Conservation (phyloP, 2,888 invertebrate genomes). For the Drosophila fungiperda region DNA sequence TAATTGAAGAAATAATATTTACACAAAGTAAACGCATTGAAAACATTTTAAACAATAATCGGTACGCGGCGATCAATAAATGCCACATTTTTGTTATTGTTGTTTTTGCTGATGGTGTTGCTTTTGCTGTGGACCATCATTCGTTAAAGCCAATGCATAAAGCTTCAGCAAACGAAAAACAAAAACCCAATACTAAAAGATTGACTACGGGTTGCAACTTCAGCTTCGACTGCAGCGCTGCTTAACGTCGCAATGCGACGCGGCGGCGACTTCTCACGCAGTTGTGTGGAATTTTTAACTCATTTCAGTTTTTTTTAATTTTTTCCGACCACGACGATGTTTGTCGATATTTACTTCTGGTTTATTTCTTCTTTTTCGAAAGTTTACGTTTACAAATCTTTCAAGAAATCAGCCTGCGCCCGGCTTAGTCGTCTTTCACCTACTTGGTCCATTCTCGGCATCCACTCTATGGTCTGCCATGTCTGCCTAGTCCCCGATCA, state of each 20-base stretch:
- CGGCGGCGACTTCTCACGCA: conserved; percentile 77
- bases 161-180: conserved; percentile 41
- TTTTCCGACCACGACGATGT: conserved; percentile 59
- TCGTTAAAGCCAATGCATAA: conserved; percentile 51
- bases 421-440: conserved; percentile 68
- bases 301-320: conserved; percentile 80
- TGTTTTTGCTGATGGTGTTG: conserved; percentile 22
- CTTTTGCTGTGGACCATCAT: conserved; percentile 11
- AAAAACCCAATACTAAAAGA: conserved; percentile 28
- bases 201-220: conserved; percentile 28
- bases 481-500: background rate
- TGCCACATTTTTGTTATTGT: conserved; percentile 50
- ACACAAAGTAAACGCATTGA: conserved; percentile 80
- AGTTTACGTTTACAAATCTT: conserved; percentile 79
- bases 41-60: conserved; percentile 83
- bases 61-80: conserved; percentile 75
- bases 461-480: background rate
- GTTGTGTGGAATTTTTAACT: conserved; percentile 79
- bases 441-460: conserved; percentile 41
- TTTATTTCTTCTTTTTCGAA: conserved; percentile 74
- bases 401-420: conserved; percentile 70
- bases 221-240: conserved; percentile 23
- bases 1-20: conserved; percentile 83
- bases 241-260: conserved; percentile 12
- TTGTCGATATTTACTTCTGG: conserved; percentile 78